Percentiles rank a stretch among this genome's conserved stretches.
Evolutionary conservation across 2,888 invertebrate species (phyloP).

Genomic region (Hanleya hanleyi): DNA sequence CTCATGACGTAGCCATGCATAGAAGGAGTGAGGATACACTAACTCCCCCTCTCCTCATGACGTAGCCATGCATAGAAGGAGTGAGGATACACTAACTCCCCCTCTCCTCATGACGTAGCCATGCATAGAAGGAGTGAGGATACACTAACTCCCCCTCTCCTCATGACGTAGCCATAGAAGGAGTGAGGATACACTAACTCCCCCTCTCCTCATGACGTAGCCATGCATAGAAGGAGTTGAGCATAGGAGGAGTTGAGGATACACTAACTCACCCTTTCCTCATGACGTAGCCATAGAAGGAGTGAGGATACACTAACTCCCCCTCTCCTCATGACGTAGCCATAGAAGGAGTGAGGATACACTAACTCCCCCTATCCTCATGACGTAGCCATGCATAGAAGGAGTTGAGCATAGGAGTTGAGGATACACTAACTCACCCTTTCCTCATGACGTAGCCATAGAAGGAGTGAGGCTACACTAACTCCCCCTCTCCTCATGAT

Average conservation of each 20-base stretch:
- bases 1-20: not conserved
- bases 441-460: not conserved
- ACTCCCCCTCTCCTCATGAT: not conserved
- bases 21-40: no score
- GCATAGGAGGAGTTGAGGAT: no score
- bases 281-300: not conserved
- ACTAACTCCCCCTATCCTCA: not conserved
- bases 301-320: not conserved
- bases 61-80: not conserved
- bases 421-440: not conserved
- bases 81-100: not conserved
- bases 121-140: no score
- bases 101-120: not conserved
- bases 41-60: not conserved
- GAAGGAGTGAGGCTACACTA: no score
- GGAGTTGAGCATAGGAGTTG: not conserved
- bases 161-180: not conserved
- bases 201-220: not conserved
- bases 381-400: not conserved
- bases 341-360: no score
- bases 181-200: not conserved
- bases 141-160: not conserved
- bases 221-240: no score
- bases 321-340: not conserved
- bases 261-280: not conserved